Conservation (phyloP, 2,797 vertebrate genomes). For the Mus minutoides region DNA sequence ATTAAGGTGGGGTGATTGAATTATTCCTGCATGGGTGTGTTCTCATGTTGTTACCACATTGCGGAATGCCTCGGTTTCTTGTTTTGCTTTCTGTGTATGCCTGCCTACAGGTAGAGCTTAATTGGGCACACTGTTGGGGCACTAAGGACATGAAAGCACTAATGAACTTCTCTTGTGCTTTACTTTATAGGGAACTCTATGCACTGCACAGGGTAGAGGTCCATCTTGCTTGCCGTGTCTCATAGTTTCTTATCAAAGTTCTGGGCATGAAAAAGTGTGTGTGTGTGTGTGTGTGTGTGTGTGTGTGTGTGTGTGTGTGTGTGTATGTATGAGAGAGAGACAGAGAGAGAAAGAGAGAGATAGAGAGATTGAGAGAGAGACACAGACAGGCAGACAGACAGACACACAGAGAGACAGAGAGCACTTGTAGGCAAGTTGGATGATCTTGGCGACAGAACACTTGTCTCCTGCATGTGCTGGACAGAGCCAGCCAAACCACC, state of each 20-base stretch:
- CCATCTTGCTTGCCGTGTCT: not conserved
- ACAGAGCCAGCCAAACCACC: constrained; percentile 72
- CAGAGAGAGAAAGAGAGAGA: not conserved
- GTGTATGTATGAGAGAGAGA: no score
- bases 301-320: not conserved
- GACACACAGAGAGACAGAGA: not conserved
- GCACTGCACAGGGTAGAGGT: not conserved
- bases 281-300: not conserved
- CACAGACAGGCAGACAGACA: not conserved
- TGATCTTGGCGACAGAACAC: constrained; percentile 25
- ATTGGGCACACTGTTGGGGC: not conserved
- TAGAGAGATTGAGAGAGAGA: not conserved
- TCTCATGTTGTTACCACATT: not conserved
- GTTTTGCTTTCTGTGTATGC: not conserved
- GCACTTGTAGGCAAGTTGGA: not conserved
- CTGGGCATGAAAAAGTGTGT: not conserved
- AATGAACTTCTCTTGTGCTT: not conserved
- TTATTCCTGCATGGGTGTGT: constrained; percentile 16
- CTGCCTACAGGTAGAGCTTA: not conserved
- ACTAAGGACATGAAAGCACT: not conserved
- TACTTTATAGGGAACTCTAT: not conserved
- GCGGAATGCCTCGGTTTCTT: not conserved
- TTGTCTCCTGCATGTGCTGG: constrained; percentile 72
- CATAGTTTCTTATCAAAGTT: not conserved
- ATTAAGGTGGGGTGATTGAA: constrained; percentile 19